A percentile compares a stretch with the other conserved stretches of the same genome.
Conservation (phyloP, 2,113 vertebrate species). For the Nettapus auritus region DNA sequence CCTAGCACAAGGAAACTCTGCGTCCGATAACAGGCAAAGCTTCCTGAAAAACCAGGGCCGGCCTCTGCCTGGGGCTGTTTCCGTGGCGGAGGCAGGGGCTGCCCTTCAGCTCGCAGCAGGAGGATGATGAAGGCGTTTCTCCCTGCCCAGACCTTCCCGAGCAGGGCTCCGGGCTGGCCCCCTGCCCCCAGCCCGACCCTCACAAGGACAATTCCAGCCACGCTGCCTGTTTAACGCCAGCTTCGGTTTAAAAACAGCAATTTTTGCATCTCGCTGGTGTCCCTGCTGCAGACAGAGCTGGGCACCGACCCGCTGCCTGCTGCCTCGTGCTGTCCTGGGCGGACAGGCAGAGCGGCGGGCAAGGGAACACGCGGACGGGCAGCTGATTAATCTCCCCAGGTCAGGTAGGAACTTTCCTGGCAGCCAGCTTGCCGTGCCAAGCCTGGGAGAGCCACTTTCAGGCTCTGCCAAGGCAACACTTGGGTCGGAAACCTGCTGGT, state of each 20-base stretch:
- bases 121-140: background rate
- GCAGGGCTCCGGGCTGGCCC: background rate
- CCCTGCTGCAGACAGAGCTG: no score
- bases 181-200: background rate
- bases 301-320: background rate
- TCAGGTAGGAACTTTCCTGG: background rate
- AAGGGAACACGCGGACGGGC: background rate
- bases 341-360: background rate
- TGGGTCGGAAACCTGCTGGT: background rate
- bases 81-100: background rate
- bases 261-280: background rate
- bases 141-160: background rate
- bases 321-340: fast-evolving
- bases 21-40: background rate
- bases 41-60: slow-evolving; percentile 1
- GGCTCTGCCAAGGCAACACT: background rate
- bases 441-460: background rate
- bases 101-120: background rate
- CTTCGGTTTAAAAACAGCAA: background rate
- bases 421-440: background rate
- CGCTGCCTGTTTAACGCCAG: background rate
- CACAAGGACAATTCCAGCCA: background rate
- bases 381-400: fast-evolving
- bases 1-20: background rate
- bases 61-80: slow-evolving; percentile 9